Base-by-base conservation (phyloP, 2,797 vertebrate genomes). In the Tragelaphus oryx region DNA sequence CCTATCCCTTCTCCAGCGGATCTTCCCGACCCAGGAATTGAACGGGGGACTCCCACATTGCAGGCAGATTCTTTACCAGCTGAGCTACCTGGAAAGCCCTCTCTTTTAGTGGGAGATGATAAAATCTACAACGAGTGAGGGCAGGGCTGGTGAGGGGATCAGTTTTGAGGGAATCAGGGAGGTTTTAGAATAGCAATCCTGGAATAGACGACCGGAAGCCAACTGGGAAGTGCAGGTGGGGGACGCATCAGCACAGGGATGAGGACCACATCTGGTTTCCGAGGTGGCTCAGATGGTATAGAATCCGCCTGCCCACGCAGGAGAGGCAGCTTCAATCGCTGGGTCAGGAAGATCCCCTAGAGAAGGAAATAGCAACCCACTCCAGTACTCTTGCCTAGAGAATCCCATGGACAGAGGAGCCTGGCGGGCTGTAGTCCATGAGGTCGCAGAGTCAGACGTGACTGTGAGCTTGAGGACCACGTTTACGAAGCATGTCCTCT, bases 221-320 rank as follows among this genome's bases (percentile, higher is more conserved):
- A 37, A 7, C 2, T 10, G 22, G 9, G 20, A 68, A 46, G 24
- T 16, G 28, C 30, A 30, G 28, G 16, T 6, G 8, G 30, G 24
- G 16, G 57, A n/a, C 0, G 12, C 7, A 59, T 4, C 16, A 13
- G 5, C 44, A 6, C 18, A 1, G 17, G 17, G 12, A 2, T 4
- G 2, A 18, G 26, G 5, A 6, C 26, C 57, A 48, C 74, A 18
- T 41, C 4, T 41, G 37, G 68, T 41, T 71, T 41, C 68, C 0
- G 0, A 22, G 20, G 37, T 41, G 68, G 37, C 7, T 71, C 37
- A 71, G 68, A 68, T 0, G 2, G 22, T 41, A 71, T 41, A 71
- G 37, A 71, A 26, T 24, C 10, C 3, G 0, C 10, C 68, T 71
- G 68, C 65, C 20, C 18, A 71, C 1, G 0, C 65, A 71, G 10